Evolutionary conservation across 1,140 invertebrate genomes (phyloP), one percentile per base, ranked within the genome.

Genomic region (Limonius californicus): DNA sequence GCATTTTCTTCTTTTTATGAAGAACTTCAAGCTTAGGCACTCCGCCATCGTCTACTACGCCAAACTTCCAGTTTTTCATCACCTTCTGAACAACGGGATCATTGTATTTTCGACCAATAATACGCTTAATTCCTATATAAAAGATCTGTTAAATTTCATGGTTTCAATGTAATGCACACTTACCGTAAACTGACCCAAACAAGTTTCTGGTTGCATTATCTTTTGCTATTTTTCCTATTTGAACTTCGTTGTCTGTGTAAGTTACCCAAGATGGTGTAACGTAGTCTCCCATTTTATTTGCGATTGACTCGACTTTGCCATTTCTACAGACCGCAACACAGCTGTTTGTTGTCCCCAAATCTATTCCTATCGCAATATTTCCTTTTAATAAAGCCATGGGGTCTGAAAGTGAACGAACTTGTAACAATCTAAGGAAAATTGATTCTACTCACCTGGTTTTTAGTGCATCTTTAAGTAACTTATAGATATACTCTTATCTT

Each of bases 221-320:
- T 12, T 65, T 55, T 32, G 82, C 79, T 12, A 77, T 73, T 60
- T 89, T 88, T 35, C 87, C 85, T 57, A 86, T 87, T 19, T 84
- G 77, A 2, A 87, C 77, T 11, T 86, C 87, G 54, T 87, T 85
- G 1, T 79, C 62, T 23, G 83, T 79, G 65, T 82, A 83, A 0
- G 80, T 79, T 19, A 82, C 70, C 79, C 78, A 74, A 45, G 86
- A 84, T 1, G 87, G 89, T 32, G 88, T 91, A 18, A 87, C 90
- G 59, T 88, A 73, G 72, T 91, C 91, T 1, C 90, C 90, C 75
- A 90, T 85, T 68, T 91, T 89, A 69, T 92, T 91, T 68, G 88
- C 87, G 68, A 93, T 91, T 70, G 92, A 90, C 76, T 93, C 89
- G 1, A 90, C 7, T 54, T 58, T 58, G 8, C 61, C 61, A 12